Evolutionary conservation across 53 echinoderm and acorn worm genomes (phyloP).

Genomic region (Antedon mediterranea): DNA sequence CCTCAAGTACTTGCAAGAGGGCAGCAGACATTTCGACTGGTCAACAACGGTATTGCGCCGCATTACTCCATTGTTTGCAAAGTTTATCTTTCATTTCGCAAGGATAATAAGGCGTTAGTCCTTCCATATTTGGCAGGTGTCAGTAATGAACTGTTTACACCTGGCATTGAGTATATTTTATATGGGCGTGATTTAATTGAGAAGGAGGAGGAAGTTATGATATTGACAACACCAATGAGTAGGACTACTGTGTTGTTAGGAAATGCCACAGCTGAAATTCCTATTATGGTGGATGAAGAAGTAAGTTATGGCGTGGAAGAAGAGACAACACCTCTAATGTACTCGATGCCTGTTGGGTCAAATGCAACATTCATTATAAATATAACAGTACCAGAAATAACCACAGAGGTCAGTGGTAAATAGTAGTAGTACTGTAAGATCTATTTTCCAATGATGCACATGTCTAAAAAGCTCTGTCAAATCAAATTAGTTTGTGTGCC

Average conservation of each 20-base stretch:
- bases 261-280: too few species aligned
- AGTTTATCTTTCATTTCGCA: conserved; percentile 42
- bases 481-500: too few species aligned
- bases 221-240: neutral
- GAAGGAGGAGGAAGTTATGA: neutral
- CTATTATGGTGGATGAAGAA: too few species aligned
- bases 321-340: conserved; percentile 14
- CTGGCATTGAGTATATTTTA: conserved; percentile 26
- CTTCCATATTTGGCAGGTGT: conserved; percentile 44
- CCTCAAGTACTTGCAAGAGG: conserved; percentile 30
- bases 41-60: conserved; percentile 52
- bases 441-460: too few species aligned
- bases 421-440: too few species aligned
- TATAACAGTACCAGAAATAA: conserved; percentile 44
- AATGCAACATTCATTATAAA: conserved; percentile 51
- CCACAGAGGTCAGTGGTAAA: conserved; percentile 40
- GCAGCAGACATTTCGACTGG: conserved; percentile 52
- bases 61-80: conserved; percentile 37
- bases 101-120: conserved; percentile 24
- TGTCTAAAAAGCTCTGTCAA: too few species aligned
- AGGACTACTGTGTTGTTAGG: neutral
- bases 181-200: conserved; percentile 8
- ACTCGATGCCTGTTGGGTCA: conserved; percentile 48
- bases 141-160: conserved; percentile 24
- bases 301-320: conserved; percentile 2